Evolutionary conservation across 53 echinoderm and acorn worm genomes (phyloP).

Genomic region (Patiria pectinifera): DNA sequence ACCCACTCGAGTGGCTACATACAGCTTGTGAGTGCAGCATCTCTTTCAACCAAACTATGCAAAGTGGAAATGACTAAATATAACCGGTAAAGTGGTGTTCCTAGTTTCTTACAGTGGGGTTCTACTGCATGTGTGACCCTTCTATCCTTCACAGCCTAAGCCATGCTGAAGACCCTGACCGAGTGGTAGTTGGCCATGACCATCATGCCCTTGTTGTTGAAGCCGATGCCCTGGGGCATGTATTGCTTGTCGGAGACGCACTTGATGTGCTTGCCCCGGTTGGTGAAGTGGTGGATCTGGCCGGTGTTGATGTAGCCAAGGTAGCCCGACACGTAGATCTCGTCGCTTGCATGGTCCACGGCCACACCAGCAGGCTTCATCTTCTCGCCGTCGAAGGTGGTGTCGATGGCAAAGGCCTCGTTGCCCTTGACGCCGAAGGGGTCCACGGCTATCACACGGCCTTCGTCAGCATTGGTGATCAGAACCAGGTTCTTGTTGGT

Average conservation of each 20-base stretch:
- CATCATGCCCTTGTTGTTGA: conserved; percentile 50
- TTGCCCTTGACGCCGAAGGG: conserved; percentile 55
- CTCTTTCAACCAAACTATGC: too few relatives aligned
- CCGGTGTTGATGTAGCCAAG: conserved; percentile 62
- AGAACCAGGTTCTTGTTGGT: conserved; percentile 46
- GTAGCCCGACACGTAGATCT: conserved; percentile 53
- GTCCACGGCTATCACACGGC: conserved; percentile 35
- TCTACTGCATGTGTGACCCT: too few relatives aligned
- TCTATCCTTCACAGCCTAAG: not conserved
- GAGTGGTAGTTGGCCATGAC: conserved; percentile 61
- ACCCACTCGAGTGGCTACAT: too few relatives aligned
- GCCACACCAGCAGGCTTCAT: conserved; percentile 48
- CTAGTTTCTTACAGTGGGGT: too few relatives aligned
- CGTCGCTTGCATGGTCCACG: conserved; percentile 26
- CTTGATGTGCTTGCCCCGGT: conserved; percentile 56
- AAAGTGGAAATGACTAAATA: too few relatives aligned
- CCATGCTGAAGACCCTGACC: conserved; percentile 49
- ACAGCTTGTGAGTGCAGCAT: too few relatives aligned
- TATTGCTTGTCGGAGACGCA: conserved; percentile 54
- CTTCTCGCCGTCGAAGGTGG: conserved; percentile 54
- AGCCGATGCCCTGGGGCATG: conserved; percentile 61
- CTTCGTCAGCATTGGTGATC: conserved; percentile 48
- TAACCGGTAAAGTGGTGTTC: too few relatives aligned
- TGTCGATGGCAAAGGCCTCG: conserved; percentile 54
- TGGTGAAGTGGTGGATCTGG: conserved; percentile 61